These are phyloP conservation scores for Limnephilus marmoratus DNA, from an alignment of 2,888 invertebrate species.

Conservation along the genomic window DNA sequence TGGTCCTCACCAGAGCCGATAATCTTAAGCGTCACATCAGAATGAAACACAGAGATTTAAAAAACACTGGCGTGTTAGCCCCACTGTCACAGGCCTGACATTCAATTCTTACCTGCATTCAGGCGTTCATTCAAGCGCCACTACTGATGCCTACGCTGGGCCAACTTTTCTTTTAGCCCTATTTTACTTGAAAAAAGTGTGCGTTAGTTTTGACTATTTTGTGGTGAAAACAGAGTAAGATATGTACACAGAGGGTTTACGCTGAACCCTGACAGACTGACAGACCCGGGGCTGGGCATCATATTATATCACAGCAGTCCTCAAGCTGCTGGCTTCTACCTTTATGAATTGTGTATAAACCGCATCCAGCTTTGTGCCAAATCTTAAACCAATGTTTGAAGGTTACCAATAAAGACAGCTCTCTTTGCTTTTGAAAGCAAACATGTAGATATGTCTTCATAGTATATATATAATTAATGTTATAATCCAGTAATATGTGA, in stretches of 20 bases:
- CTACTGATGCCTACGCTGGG: neutral
- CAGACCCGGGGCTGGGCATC: too few relatives aligned
- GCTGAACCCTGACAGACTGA: neutral
- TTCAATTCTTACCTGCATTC: neutral
- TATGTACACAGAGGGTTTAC: neutral
- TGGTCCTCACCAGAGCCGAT: conserved; percentile 81
- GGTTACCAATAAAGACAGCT: neutral
- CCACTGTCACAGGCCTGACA: conserved; percentile 35
- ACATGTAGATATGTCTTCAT: too few relatives aligned
- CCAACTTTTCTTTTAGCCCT: too few relatives aligned
- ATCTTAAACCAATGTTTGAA: neutral
- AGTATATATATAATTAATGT: neutral
- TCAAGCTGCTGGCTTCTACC: neutral
- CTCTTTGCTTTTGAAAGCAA: neutral
- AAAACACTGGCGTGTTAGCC: conserved; percentile 26
- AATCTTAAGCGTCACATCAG: conserved; percentile 83
- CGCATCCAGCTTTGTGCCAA: neutral
- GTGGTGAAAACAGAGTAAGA: neutral
- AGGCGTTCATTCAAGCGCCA: neutral
- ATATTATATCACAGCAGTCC: too few relatives aligned
- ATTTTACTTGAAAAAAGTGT: too few relatives aligned
- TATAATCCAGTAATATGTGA: neutral
- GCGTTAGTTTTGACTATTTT: too few relatives aligned
- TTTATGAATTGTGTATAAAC: neutral
- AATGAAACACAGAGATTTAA: conserved; percentile 77